Conservation (phyloP, 2,888 invertebrate genomes). For the Desoria tigrina region DNA sequence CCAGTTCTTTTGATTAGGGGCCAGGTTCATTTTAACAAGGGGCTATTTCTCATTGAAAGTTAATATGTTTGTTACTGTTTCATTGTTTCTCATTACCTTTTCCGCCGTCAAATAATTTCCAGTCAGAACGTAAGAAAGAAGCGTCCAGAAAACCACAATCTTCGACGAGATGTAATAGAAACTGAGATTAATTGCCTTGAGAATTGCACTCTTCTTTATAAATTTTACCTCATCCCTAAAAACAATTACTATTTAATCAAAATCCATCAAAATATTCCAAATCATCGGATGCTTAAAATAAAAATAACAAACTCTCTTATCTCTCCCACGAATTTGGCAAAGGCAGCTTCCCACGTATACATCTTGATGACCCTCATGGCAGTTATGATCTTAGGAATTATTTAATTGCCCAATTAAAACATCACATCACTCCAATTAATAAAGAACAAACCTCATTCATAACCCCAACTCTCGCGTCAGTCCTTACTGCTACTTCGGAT, state of each 20-base stretch:
- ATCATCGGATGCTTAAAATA: too few relatives aligned
- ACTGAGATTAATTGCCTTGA: slow-evolving; percentile 67
- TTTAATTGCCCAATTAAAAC: background rate
- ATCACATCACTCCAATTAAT: background rate
- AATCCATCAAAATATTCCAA: too few relatives aligned
- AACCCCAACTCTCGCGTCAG: slow-evolving; percentile 84
- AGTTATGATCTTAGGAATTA: slow-evolving; percentile 80
- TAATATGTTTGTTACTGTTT: too few relatives aligned
- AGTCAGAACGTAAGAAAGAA: slow-evolving; percentile 72
- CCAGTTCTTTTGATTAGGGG: too few relatives aligned
- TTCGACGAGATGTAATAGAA: slow-evolving; percentile 74
- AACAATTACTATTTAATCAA: too few relatives aligned
- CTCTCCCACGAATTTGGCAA: slow-evolving; percentile 75
- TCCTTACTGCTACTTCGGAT: slow-evolving; percentile 76
- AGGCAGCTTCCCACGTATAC: slow-evolving; percentile 94
- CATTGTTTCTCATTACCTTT: too few relatives aligned
- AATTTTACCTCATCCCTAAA: slow-evolving; percentile 70
- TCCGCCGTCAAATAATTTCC: slow-evolving; percentile 70
- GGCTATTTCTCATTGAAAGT: too few relatives aligned
- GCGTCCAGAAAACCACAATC: slow-evolving; percentile 77
- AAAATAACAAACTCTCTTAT: slow-evolving; percentile 75
- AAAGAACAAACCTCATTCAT: slow-evolving; percentile 74
- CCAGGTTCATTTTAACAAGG: too few relatives aligned
- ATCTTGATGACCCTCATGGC: slow-evolving; percentile 95
- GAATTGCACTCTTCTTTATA: slow-evolving; percentile 66